phyloP scores from a whole-genome alignment of 2,113 vertebrate genomes.

The Panthera tigris region DNA sequence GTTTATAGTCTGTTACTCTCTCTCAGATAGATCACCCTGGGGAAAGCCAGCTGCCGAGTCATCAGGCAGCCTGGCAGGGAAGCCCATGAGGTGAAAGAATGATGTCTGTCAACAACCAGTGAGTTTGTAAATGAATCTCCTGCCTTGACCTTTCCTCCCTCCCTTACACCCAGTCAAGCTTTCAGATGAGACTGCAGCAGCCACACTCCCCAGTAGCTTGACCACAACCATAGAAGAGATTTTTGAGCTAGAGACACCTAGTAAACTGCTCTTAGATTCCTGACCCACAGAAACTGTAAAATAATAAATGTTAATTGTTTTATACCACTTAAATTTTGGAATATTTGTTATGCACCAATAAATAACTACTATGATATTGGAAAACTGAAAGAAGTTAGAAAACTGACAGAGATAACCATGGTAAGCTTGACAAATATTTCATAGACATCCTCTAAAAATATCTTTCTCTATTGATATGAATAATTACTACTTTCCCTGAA shows the following conservation, averaged over 20 bases:
- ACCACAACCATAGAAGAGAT: background rate
- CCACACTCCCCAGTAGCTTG: background rate
- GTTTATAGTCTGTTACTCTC: background rate
- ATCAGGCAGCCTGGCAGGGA: background rate
- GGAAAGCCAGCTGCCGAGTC: background rate
- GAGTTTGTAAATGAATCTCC: background rate
- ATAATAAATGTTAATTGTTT: conserved; percentile 27
- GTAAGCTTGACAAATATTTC: conserved; percentile 13
- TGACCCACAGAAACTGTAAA: background rate
- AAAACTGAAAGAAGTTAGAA: conserved; percentile 31
- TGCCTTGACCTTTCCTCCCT: no score
- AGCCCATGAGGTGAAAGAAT: background rate
- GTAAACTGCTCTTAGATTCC: conserved; percentile 20
- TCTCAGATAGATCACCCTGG: background rate
- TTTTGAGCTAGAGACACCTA: background rate
- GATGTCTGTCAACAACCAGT: background rate
- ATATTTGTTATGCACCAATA: background rate
- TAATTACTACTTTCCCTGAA: background rate
- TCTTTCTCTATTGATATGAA: background rate
- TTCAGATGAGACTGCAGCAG: background rate
- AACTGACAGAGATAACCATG: background rate
- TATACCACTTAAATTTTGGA: conserved; percentile 5
- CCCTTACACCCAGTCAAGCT: background rate
- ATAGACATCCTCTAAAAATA: background rate
- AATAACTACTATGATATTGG: background rate